A percentile compares a stretch with the other conserved stretches of the same genome.
These are phyloP conservation scores for Ophion obscuratus DNA, from an alignment of 2,888 invertebrate species.

Conservation along the genomic window DNA sequence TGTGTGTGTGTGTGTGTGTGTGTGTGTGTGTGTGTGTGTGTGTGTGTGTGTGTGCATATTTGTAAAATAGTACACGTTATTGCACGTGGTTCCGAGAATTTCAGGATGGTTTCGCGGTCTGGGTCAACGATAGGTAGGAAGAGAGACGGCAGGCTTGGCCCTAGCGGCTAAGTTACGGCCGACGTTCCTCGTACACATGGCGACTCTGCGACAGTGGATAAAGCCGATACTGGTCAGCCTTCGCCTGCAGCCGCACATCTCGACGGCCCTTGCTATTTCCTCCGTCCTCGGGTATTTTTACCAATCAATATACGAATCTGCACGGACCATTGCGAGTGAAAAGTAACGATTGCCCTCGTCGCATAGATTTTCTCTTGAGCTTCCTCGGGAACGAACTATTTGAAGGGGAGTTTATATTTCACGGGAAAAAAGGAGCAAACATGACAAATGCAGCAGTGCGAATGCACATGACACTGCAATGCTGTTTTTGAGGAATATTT, in stretches of 20 bases:
- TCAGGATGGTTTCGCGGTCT: slow-evolving; percentile 54
- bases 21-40: neutral
- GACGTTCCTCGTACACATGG: slow-evolving; percentile 60
- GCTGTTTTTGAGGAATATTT: too few species aligned
- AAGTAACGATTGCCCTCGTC: neutral
- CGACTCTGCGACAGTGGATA: slow-evolving; percentile 55
- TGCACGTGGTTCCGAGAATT: slow-evolving; percentile 37
- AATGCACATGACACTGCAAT: too few species aligned
- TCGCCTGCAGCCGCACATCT: slow-evolving; percentile 14
- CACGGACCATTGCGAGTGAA: neutral
- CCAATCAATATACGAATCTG: slow-evolving; percentile 4
- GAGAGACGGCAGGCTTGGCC: slow-evolving; percentile 23
- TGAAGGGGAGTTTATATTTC: neutral
- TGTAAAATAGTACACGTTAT: slow-evolving; percentile 50
- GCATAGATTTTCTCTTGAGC: neutral
- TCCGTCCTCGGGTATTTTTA: slow-evolving; percentile 5
- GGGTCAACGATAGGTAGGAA: slow-evolving; percentile 43
- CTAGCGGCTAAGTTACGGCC: slow-evolving; percentile 60
- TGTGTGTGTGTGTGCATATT: neutral
- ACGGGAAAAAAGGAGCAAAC: neutral
- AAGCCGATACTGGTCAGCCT: slow-evolving; percentile 63
- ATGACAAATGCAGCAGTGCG: neutral
- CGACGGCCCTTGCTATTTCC: slow-evolving; percentile 33
- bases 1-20: neutral
- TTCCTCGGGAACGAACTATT: neutral